Evolutionary conservation across 2,888 invertebrate genomes (phyloP), one percentile per base, ranked within the genome.

Genomic region (Sphinx pinastri): DNA sequence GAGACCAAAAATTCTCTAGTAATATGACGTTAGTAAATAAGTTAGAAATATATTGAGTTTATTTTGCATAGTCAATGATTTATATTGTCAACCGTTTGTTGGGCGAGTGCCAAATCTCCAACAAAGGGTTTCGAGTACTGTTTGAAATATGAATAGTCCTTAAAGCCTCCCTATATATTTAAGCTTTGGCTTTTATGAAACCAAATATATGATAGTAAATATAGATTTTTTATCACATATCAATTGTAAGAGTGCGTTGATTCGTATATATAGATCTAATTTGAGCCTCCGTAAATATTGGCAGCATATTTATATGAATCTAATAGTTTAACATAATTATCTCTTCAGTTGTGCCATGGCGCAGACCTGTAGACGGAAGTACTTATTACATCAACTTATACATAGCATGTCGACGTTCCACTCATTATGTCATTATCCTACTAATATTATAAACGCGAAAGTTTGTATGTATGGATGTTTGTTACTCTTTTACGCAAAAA

Each of bases 51-150:
- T 10, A 19, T 19, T 55, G 10, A 10, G 55, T 12, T 19, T 12
- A 19, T 19, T 52, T 55, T 55, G 55, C 19, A 11, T 55, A 19
- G 19, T 55, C 55, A 19, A 55, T 19, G 11, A 19, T 19, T 54
- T 8, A n/a, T 54, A 16, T 10, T 10, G 16, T 54, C 54, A 11
- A 60, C 16, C 16, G 16, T 63, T 60, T 60, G 60, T 60, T 63
- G 63, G 63, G 19, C 49, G 19, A 7, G 19, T 49, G 63, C 63
- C 63, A 47, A 66, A 13, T 63, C 16, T 52, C 25, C 6, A 52
- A 45, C 45, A 70, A 66, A 63, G 49, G 19, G 49, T 49, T 47
- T 59, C 38, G 14, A 38, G 19, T 63, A 19, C 19, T 47, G 47
- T 63, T 63, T 63, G 60, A 47, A 47, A 47, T 60, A 60, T 16